Conservation (phyloP, 2,888 invertebrate species). For the Pandemis cinnamomeana region DNA sequence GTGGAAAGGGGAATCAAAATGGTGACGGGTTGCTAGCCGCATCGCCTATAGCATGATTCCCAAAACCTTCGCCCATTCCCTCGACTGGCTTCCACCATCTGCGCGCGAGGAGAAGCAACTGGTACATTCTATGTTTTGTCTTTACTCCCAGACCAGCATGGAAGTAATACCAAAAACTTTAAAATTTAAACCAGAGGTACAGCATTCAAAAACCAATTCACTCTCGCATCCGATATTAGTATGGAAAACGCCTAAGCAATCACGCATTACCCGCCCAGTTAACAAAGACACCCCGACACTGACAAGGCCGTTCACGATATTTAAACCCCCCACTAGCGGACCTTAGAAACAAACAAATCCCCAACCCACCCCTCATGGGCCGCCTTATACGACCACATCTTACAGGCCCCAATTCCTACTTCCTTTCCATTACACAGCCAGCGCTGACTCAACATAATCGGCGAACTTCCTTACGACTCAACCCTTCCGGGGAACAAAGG, state of each 20-base stretch:
- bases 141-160: no score
- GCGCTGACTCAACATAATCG: constrained; percentile 84
- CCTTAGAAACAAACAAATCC: constrained; percentile 81
- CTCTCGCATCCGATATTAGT: not conserved
- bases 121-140: no score
- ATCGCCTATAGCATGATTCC: no score
- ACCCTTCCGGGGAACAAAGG: constrained; percentile 77
- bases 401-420: constrained; percentile 84
- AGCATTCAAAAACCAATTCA: not conserved
- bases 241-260: not conserved
- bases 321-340: constrained; percentile 78
- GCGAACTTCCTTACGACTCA: constrained; percentile 84
- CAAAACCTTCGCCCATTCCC: no score
- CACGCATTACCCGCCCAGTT: not conserved
- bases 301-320: constrained; percentile 74
- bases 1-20: no score
- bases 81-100: no score
- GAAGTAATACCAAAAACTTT: not conserved
- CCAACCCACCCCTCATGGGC: constrained; percentile 51
- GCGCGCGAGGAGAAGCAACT: no score
- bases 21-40: no score
- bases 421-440: constrained; percentile 82
- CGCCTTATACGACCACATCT: constrained; percentile 83
- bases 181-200: not conserved
- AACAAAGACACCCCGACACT: constrained; percentile 63